phyloP scores from a whole-genome alignment of 2,113 vertebrate species.

The Microcebus lehilahytsara region DNA sequence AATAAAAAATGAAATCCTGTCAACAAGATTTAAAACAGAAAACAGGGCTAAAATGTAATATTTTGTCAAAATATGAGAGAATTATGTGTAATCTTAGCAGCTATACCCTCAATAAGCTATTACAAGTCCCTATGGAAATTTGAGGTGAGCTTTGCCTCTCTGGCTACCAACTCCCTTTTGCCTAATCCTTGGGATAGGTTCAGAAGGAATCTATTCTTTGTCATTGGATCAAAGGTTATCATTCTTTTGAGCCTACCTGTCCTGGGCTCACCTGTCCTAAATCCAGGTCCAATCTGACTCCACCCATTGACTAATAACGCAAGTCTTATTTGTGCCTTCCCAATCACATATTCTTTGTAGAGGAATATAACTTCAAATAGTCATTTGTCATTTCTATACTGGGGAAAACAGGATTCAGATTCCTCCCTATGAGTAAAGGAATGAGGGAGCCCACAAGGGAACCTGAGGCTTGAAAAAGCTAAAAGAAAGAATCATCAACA shows the following conservation, averaged over 20 bases:
- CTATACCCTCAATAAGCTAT: not conserved
- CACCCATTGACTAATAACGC: not conserved
- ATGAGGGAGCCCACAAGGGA: not conserved
- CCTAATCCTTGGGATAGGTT: not conserved
- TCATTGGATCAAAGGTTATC: not conserved
- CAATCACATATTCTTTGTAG: not conserved
- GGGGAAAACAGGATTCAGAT: not conserved
- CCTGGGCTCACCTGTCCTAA: not conserved
- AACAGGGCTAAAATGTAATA: not conserved
- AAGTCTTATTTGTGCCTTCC: not conserved
- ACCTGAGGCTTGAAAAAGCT: not conserved
- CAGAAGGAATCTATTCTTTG: not conserved
- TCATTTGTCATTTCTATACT: not conserved
- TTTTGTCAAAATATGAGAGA: not conserved
- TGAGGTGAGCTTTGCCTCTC: not conserved
- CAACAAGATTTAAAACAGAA: not conserved
- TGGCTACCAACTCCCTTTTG: not conserved
- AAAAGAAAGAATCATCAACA: not conserved
- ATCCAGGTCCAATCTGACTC: not conserved
- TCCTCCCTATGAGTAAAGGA: not conserved
- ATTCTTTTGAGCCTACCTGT: not conserved
- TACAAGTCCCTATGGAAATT: not conserved
- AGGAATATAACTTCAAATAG: not conserved
- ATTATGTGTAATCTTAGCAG: not conserved
- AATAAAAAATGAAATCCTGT: not conserved